Percentiles rank a stretch among this genome's conserved stretches.
Evolutionary conservation across 2,797 vertebrate species (phyloP).

Genomic region (Chaetophractus vellerosus): DNA sequence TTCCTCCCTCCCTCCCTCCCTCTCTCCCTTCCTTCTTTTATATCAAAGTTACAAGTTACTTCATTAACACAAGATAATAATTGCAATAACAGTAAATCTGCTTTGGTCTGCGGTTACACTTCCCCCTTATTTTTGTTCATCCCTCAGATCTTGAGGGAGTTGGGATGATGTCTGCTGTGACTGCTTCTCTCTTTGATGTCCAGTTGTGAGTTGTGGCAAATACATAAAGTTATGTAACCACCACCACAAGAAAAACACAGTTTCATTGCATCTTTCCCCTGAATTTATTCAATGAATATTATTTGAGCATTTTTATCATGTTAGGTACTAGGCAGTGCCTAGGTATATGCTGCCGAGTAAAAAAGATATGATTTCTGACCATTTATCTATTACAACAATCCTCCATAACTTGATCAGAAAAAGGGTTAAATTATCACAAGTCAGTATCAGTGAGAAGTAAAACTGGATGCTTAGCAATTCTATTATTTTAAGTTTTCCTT

Average conservation of each 20-base stretch:
- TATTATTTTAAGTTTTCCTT: constrained; percentile 32
- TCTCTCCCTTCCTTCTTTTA: too few species aligned
- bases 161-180: too few species aligned
- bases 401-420: neutral
- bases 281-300: neutral
- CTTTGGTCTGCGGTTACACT: too few species aligned
- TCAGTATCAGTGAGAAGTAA: constrained; percentile 19
- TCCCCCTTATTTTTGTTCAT: too few species aligned
- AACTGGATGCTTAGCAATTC: constrained; percentile 11
- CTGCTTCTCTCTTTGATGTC: neutral
- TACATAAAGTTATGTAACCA: neutral
- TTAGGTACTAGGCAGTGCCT: neutral
- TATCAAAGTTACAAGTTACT: too few species aligned
- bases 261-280: neutral
- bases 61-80: too few species aligned
- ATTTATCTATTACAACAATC: neutral
- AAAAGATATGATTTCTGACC: neutral
- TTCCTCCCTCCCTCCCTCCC: too few species aligned
- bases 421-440: neutral
- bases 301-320: neutral
- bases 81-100: too few species aligned
- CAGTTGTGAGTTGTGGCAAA: constrained; percentile 8
- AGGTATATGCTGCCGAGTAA: neutral
- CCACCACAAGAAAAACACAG: neutral
- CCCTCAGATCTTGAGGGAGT: too few species aligned